phyloP scores from a whole-genome alignment of 2,888 invertebrate genomes.

The Ophioninae sp. region DNA sequence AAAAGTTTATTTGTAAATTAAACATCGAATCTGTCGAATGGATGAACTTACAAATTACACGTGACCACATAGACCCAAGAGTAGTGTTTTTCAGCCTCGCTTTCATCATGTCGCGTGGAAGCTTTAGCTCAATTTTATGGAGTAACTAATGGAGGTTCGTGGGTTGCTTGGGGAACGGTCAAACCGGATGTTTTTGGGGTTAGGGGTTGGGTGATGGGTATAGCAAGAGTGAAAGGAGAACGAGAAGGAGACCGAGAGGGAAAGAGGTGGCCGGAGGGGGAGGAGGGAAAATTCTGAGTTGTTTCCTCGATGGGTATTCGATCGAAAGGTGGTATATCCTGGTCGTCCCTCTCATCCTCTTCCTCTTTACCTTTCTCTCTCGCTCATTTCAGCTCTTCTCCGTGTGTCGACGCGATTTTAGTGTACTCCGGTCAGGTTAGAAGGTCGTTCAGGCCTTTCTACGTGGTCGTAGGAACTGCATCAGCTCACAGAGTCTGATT shows the following conservation, averaged over 20 bases:
- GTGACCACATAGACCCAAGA: neutral
- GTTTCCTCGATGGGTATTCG: constrained; percentile 52
- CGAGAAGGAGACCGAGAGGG: neutral
- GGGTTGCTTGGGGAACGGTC: constrained; percentile 43
- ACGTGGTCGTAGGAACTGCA: constrained; percentile 44
- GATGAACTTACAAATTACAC: neutral
- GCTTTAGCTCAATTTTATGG: constrained; percentile 47
- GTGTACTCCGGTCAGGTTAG: constrained; percentile 30
- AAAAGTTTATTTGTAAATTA: too few relatives aligned
- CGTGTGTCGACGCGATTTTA: constrained; percentile 27
- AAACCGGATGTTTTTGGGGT: constrained; percentile 20
- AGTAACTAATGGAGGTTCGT: constrained; percentile 47
- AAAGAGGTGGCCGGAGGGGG: neutral
- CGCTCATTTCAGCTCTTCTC: constrained; percentile 7
- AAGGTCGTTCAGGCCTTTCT: constrained; percentile 56
- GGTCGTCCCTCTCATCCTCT: neutral
- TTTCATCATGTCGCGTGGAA: constrained; percentile 18
- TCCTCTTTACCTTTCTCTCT: constrained; percentile 14
- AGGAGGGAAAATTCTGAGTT: constrained; percentile 18
- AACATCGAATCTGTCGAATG: too few relatives aligned
- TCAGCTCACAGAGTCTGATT: constrained; percentile 68
- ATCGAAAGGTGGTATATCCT: constrained; percentile 51
- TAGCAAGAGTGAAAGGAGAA: too few relatives aligned
- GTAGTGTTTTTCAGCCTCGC: neutral
- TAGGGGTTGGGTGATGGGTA: neutral